phyloP scores from a whole-genome alignment of 2,113 vertebrate species.

The Colaptes auratus region DNA sequence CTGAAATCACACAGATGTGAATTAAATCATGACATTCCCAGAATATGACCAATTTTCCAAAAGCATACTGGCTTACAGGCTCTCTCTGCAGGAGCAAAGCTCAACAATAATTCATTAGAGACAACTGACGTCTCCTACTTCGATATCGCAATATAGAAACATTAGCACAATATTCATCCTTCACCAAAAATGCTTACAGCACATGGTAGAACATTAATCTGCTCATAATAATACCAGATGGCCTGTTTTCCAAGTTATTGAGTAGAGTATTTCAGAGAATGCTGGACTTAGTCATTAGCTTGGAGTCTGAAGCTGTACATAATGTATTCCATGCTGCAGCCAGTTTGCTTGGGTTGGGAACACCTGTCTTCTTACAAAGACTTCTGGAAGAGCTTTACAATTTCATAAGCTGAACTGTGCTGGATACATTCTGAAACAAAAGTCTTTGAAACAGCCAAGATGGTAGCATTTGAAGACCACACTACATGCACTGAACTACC shows the following conservation, averaged over 20 bases:
- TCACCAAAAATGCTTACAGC: neutral
- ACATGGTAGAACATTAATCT: neutral
- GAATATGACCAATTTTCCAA: neutral
- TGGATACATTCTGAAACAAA: conserved; percentile 40
- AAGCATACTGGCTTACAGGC: neutral
- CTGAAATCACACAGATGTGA: neutral
- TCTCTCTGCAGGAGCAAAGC: neutral
- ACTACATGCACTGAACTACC: conserved; percentile 1
- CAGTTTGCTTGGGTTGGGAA: neutral
- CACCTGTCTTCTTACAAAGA: conserved; percentile 15
- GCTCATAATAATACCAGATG: neutral
- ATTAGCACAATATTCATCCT: neutral
- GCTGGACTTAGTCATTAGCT: conserved; percentile 1
- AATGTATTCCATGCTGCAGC: neutral
- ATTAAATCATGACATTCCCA: neutral
- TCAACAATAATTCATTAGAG: neutral
- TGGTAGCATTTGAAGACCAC: conserved; percentile 52
- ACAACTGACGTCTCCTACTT: neutral
- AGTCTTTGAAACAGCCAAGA: conserved; percentile 67
- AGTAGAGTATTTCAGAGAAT: conserved; percentile 22
- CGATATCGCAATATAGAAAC: neutral
- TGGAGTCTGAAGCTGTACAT: neutral
- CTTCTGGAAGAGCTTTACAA: conserved; percentile 3
- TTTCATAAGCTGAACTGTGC: neutral
- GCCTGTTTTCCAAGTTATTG: neutral